These are phyloP conservation scores for Clavelina lepadiformis DNA, from an alignment of 23 tunicate genomes.

Conservation along the genomic window DNA sequence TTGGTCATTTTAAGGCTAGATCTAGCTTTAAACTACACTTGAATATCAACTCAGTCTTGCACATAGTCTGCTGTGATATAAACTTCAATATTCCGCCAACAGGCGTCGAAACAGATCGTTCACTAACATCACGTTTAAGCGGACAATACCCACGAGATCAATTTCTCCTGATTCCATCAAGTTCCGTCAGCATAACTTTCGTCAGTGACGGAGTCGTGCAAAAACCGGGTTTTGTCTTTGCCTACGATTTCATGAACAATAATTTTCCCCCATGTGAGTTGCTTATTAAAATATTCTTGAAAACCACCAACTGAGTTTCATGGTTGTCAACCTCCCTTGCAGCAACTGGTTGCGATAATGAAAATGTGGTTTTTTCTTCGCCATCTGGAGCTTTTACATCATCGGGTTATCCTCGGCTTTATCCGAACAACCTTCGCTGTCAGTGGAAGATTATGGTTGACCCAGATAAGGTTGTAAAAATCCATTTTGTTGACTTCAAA, in stretches of 20 bases:
- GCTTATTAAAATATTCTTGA: too few relatives aligned
- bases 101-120: background rate
- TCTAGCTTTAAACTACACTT: background rate
- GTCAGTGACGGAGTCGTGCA: background rate
- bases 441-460: background rate
- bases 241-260: background rate
- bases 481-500: slow-evolving; percentile 7
- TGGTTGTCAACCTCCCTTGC: too few relatives aligned
- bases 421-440: slow-evolving; percentile 14
- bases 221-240: background rate
- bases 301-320: too few relatives aligned
- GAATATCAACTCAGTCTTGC: too few relatives aligned
- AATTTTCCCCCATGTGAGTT: background rate
- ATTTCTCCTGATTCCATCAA: background rate
- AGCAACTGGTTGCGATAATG: background rate
- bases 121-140: background rate
- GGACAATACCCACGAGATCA: background rate
- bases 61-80: too few relatives aligned
- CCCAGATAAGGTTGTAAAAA: background rate
- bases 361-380: background rate
- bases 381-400: slow-evolving; percentile 1
- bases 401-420: background rate
- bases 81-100: too few relatives aligned
- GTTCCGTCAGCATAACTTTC: background rate
- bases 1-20: background rate